Base-by-base conservation (phyloP, 2,113 vertebrate genomes). In the Eidolon helvum region DNA sequence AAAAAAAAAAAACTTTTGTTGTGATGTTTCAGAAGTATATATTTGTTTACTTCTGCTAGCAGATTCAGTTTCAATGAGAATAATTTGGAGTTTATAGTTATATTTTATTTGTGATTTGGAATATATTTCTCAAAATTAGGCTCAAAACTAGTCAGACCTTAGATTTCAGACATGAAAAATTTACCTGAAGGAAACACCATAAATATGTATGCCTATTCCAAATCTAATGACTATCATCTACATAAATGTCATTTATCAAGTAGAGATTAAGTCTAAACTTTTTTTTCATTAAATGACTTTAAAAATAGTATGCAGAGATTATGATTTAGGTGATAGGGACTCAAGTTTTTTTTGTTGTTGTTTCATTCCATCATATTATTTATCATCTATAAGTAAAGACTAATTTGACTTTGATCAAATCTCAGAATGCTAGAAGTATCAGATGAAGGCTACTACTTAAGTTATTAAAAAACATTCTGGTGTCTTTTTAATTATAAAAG, bases 401-500 rank as follows among this genome's bases (percentile, higher is more conserved):
- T 85, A 71, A 87, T 71, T 87, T 97, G 30, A 85, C 65, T 94
- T 92, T 61, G n/a, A 72, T 94, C 61, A 83, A 69, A 92, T 85
- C 11, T 74, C 10, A 77, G 65, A 65, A 93, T 90, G 8, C 57
- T 61, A 38, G 82, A 95, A 50, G n/a, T 96, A 5, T 94, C 75
- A 93, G 57, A 85, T 28, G 28, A 87, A 35, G 2, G 3, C 48
- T 57, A 59, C 16, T 80, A 30, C 57, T 95, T 57, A 83, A 92
- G 95, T 92, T 91, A 82, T 94, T 94, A 87, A 88, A 63, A 85
- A 74, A 40, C 15, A 48, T 10, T 48, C 59, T 87, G 22, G 26
- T 87, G 48, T 71, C 50, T 80, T 71, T 94, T 92, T 95, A 71
- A 85, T 96, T 30, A 94, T 15, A 80, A 78, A 65, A 65, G 68